Evolutionary conservation across 1,140 invertebrate species (phyloP).

Genomic region (Triops longicaudatus): DNA sequence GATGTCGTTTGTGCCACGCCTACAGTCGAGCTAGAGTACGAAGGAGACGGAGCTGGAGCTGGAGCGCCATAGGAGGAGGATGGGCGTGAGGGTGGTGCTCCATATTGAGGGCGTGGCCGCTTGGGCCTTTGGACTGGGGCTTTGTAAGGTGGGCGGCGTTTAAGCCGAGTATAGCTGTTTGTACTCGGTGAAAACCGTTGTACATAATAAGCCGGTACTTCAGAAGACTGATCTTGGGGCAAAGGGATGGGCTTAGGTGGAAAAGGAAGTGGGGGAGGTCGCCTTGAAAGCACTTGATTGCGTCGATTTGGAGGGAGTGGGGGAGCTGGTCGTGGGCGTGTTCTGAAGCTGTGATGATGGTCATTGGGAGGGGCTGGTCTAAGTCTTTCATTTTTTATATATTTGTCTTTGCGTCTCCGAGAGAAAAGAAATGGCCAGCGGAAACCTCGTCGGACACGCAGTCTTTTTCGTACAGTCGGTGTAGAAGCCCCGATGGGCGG

Average conservation of each 20-base stretch:
- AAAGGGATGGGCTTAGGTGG: neutral
- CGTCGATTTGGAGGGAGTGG: neutral
- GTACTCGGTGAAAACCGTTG: neutral
- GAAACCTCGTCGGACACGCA: neutral
- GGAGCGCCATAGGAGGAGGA: neutral
- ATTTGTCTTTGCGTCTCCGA: conserved; percentile 11
- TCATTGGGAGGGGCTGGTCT: neutral
- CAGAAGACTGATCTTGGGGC: neutral
- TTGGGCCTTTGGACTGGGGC: neutral
- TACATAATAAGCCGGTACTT: neutral
- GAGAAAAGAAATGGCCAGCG: neutral
- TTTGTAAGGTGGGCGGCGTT: neutral
- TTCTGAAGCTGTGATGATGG: neutral
- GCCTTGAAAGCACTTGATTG: neutral
- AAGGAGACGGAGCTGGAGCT: neutral
- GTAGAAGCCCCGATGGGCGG: neutral
- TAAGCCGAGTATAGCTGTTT: neutral
- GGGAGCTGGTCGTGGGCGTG: neutral
- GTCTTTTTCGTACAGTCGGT: neutral
- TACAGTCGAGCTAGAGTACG: neutral
- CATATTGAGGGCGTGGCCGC: neutral
- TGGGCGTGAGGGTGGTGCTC: neutral
- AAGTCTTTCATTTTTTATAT: neutral
- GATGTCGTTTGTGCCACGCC: neutral
- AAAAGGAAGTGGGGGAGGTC: neutral